Base-by-base conservation (phyloP, 2,113 vertebrate genomes). In the Aepyceros melampus region DNA sequence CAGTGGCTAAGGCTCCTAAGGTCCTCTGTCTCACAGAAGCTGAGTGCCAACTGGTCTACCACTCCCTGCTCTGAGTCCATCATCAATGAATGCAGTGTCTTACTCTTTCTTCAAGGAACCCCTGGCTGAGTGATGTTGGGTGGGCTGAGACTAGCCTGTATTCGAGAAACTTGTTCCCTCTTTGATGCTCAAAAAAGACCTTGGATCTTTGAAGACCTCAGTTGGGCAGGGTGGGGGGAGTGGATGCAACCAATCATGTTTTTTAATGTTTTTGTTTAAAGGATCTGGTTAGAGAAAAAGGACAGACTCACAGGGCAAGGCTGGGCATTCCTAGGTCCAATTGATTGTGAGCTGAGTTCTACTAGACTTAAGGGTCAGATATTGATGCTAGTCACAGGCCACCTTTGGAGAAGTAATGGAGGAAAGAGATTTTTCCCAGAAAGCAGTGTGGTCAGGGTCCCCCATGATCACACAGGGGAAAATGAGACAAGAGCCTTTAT, bases 201-300 rank as follows among this genome's bases (percentile, higher is more conserved):
- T 21, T 71, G 17, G 17, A 71, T 36, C 4, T 71, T 36, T 71
- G 17, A 19, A 71, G 64, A 19, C 2, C n/a, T 71, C n/a, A n/a
- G 6, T 17, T 9, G 62, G 62, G 62, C 0, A 0, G 31, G 62
- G 62, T 1, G 4, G 8, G 17, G n/a, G 60, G 60, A 0, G 16
- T 2, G 8, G 1, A 21, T 36, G 17, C n/a, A 71, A 71, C 64
- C n/a, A 71, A 71, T 36, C n/a, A n/a, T 21, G 2, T 21, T 36
- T n/a, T 36, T 71, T 71, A n/a, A 71, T n/a, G 17, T 21, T 36
- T 71, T 71, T 21, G 17, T 71, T 71, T 36, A 36, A 71, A 36
- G 64, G 9, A 71, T 36, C 64, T 36, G 33, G n/a, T 71, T 71
- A 36, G 17, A 36, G 64, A 71, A 71, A 71, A 71, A 71, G n/a